Base-by-base conservation (phyloP, 2,797 vertebrate genomes). In the Microctenopoma lineatum region DNA sequence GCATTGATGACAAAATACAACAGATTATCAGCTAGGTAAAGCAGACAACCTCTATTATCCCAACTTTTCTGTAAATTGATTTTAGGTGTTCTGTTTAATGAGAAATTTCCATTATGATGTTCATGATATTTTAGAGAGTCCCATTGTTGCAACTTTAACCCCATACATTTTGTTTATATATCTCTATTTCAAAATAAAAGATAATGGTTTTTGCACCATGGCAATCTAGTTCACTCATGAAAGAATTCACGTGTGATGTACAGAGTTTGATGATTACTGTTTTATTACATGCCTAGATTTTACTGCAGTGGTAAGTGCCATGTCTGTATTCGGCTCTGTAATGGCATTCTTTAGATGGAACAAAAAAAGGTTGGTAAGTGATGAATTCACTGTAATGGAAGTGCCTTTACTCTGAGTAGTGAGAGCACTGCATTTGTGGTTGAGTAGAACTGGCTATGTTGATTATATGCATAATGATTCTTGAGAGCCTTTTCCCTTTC, bases 401-500 rank as follows among this genome's bases (percentile, higher is more conserved):
- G 52, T 54, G 56, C 7, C 1, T 70, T 73, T 48, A 3, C 26
- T 73, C 59, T 46, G 34, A 57, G 25, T 32, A 15, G 5, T n/a
- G 8, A 44, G 4, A 39, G 39, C 16, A 3, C 26, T 53, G 5
- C 34, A 55, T 67, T 56, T 64, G 42, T 52, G 38, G n/a, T 42
- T 34, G 1, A 16, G 13, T 34, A 38, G 29, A 54, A 36, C 14
- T 56, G 32, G 50, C 58, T 62, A 34, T 48, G 63, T 52, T 34
- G 26, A 51, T 48, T 57, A 25, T 32, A 55, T 39, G 41, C 26
- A 42, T 64, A 53, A 59, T 50, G 50, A 48, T 36, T 45, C n/a
- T 44, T 66, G 73, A 75, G 57, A 65, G 32, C 51, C 41, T 78
- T 21, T 45, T 75, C 59, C 38, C 48, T 58, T 18, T 45, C 25